Evolutionary conservation across 1,140 invertebrate species (phyloP).

Genomic region (Drosophila saltans): DNA sequence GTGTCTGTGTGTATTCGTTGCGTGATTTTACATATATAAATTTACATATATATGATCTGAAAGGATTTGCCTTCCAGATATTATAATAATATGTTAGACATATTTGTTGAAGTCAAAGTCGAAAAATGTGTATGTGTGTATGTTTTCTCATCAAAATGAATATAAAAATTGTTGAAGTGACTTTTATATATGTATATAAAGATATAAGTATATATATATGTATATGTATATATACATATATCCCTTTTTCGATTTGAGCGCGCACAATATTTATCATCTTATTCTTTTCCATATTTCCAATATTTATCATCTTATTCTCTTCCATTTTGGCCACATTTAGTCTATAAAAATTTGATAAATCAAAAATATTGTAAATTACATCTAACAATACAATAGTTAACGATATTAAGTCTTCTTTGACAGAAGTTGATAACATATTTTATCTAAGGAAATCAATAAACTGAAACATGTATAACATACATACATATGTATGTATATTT

Average conservation of each 20-base stretch:
- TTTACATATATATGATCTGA: conserved; percentile 14
- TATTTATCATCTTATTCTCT: conserved; percentile 23
- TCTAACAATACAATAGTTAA: conserved; percentile 13
- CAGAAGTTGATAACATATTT: conserved; percentile 11
- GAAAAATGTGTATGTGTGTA: neutral
- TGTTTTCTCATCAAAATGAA: conserved; percentile 9
- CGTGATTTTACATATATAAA: conserved; percentile 50
- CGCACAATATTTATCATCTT: conserved; percentile 22
- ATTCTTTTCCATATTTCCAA: conserved; percentile 1
- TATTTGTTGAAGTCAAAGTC: conserved; percentile 42
- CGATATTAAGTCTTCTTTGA: conserved; percentile 7
- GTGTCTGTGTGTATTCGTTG: conserved; percentile 52
- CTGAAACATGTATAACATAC: neutral
- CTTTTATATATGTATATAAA: conserved; percentile 30
- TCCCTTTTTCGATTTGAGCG: conserved; percentile 40
- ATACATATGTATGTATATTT: neutral
- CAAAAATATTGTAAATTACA: conserved; percentile 8
- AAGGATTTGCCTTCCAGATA: neutral
- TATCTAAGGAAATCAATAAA: conserved; percentile 12
- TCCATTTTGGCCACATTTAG: conserved; percentile 19
- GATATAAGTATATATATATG: neutral
- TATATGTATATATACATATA: conserved; percentile 28
- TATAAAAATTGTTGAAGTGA: conserved; percentile 21
- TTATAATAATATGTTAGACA: conserved; percentile 48
- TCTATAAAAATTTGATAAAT: conserved; percentile 11